Conservation (phyloP, 2,797 vertebrate genomes). For the Ptychobarbus kaznakovi region DNA sequence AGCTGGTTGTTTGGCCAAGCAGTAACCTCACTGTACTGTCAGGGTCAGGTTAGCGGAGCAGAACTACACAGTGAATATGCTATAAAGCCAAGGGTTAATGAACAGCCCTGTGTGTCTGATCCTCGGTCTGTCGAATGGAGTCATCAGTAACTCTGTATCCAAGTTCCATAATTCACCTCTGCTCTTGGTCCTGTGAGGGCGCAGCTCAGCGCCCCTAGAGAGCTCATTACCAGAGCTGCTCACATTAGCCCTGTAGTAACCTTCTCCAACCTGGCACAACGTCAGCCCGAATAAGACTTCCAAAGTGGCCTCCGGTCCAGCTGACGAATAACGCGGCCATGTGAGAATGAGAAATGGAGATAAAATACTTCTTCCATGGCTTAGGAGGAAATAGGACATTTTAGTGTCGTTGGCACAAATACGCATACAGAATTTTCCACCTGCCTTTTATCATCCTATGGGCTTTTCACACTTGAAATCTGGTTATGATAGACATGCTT, state of each 20-base stretch:
- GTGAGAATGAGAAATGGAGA: slow-evolving; percentile 20
- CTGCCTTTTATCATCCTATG: slow-evolving; percentile 51
- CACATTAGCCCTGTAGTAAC: slow-evolving; percentile 81
- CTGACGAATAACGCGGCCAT: slow-evolving; percentile 6
- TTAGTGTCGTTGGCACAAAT: slow-evolving; percentile 21
- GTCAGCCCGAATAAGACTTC: slow-evolving; percentile 72
- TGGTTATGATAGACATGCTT: neutral
- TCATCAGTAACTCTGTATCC: slow-evolving; percentile 32
- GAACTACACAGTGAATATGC: slow-evolving; percentile 67
- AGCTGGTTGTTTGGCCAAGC: slow-evolving; percentile 61
- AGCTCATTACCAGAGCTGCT: slow-evolving; percentile 83
- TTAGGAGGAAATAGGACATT: slow-evolving; percentile 18
- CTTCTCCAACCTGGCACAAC: slow-evolving; percentile 72
- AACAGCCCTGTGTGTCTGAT: slow-evolving; percentile 68
- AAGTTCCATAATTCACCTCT: slow-evolving; percentile 63
- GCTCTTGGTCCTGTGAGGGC: slow-evolving; percentile 62
- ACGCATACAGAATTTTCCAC: slow-evolving; percentile 24
- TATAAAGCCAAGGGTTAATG: slow-evolving; percentile 71
- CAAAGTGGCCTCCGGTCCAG: slow-evolving; percentile 28
- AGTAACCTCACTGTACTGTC: slow-evolving; percentile 56
- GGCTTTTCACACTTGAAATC: slow-evolving; percentile 16
- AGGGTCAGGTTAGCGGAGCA: slow-evolving; percentile 53
- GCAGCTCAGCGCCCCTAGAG: slow-evolving; percentile 72
- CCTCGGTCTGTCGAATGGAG: slow-evolving; percentile 54
- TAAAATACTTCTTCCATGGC: neutral